phyloP scores from a whole-genome alignment of 2,888 invertebrate species.

The Limenitis camilla region DNA sequence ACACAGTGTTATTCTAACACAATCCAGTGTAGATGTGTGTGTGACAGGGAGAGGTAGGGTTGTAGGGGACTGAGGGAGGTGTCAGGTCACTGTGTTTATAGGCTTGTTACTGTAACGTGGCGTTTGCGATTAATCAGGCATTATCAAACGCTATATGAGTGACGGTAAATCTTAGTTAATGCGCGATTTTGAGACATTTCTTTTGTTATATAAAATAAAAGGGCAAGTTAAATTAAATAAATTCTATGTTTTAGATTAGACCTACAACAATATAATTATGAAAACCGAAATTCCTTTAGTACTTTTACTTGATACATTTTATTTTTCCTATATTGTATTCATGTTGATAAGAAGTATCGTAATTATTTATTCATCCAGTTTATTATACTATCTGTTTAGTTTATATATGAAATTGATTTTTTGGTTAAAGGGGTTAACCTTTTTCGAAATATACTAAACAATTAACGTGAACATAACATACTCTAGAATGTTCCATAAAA shows the following conservation, averaged over 20 bases:
- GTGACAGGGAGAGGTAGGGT: slow-evolving; percentile 22
- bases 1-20: slow-evolving; percentile 16
- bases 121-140: slow-evolving; percentile 44
- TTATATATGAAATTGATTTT: no score
- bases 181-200: not conserved
- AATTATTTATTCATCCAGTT: no score
- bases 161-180: slow-evolving; percentile 29
- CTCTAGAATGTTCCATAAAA: no score
- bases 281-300: no score
- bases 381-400: no score
- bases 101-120: slow-evolving; percentile 40
- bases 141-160: slow-evolving; percentile 36
- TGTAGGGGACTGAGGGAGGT: slow-evolving; percentile 25
- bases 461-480: no score
- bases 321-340: no score
- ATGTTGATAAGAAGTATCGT: no score
- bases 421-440: no score
- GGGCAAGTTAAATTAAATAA: not conserved
- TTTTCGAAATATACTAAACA: no score
- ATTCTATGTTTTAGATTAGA: no score
- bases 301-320: not conserved
- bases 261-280: no score
- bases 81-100: slow-evolving; percentile 64
- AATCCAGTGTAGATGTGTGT: not conserved
- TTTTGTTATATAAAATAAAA: slow-evolving; percentile 12